Conservation (phyloP, 1,140 invertebrate species). For the Achroia grisella region DNA sequence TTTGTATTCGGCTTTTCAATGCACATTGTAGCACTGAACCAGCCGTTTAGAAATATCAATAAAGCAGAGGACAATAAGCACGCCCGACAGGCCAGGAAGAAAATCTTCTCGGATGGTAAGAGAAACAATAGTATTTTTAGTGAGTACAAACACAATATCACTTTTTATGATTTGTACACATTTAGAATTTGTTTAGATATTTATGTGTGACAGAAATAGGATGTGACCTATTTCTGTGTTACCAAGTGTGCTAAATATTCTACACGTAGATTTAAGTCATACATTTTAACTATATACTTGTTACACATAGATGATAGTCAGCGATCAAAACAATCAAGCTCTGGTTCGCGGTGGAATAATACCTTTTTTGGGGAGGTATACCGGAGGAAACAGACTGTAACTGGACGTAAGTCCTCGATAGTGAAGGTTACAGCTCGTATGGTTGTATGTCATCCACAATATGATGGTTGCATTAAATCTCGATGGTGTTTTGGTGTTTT, state of each 20-base stretch:
- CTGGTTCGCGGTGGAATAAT: conserved; percentile 61
- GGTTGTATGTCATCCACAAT: conserved; percentile 22
- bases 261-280: background rate
- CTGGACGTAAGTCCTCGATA: conserved; percentile 70
- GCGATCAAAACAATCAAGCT: conserved; percentile 58
- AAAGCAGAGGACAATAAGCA: conserved; percentile 73
- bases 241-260: no score
- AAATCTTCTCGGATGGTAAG: conserved; percentile 86
- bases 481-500: conserved; percentile 45
- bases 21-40: conserved; percentile 96
- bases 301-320: conserved; percentile 49
- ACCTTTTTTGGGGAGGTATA: conserved; percentile 55
- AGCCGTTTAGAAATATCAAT: conserved; percentile 85
- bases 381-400: conserved; percentile 68
- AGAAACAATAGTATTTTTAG: background rate
- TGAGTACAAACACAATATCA: no score
- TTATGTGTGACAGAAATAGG: no score
- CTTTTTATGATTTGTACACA: no score
- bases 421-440: conserved; percentile 21
- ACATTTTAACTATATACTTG: conserved; percentile 14
- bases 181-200: no score
- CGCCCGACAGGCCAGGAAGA: conserved; percentile 63
- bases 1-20: conserved; percentile 99
- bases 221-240: no score
- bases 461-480: conserved; percentile 51